Evolutionary conservation across 2,888 invertebrate genomes (phyloP), one percentile per base, ranked within the genome.

Genomic region (Malthinus seriepunctatus): DNA sequence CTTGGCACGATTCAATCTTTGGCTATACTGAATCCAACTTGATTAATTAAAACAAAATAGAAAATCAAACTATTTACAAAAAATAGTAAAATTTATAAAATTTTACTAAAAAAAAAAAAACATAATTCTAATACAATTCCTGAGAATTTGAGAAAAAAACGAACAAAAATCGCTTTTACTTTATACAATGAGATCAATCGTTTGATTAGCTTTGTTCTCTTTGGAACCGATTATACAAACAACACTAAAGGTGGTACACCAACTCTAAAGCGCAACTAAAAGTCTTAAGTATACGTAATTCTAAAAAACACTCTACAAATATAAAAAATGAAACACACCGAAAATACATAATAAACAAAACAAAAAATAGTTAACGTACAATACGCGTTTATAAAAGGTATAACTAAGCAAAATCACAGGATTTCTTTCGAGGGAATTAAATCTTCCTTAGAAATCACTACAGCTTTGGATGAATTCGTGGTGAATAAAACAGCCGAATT

Each of bases 131-230:
- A 71, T 68, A 75, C 74, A 76, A 76, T 77, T 77, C 78, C 78
- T 78, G 78, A 78, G 74, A 68, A 73, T 67, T 23, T 63, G 67
- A 66, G 66, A 63, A 63, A 64, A 45, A 52, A 54, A 61, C 62
- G 59, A 62, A 62, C 55, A 56, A 47, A 55, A 51, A 47, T 32
- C 47, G 31, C 6, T 60, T 63, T 56, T 60, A 61, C 57, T 63
- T 64, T 71, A 71, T 69, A 69, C 23, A 73, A 76, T 77, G 78
- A 78, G 78, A 78, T 77, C 78, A 78, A 76, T 73, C 70, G 74
- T 77, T 78, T 77, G 76, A 76, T 76, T 77, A 73, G 74, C 73
- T 76, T 65, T 76, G 73, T 75, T 76, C 73, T 77, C 77, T 78
- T 78, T 78, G 78, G 78, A 76, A 76, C 72, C 70, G 71, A 73